A percentile compares a stretch with the other conserved stretches of the same genome.
Evolutionary conservation across 1,140 invertebrate genomes (phyloP).

Genomic region (Wiebesia pumilae): DNA sequence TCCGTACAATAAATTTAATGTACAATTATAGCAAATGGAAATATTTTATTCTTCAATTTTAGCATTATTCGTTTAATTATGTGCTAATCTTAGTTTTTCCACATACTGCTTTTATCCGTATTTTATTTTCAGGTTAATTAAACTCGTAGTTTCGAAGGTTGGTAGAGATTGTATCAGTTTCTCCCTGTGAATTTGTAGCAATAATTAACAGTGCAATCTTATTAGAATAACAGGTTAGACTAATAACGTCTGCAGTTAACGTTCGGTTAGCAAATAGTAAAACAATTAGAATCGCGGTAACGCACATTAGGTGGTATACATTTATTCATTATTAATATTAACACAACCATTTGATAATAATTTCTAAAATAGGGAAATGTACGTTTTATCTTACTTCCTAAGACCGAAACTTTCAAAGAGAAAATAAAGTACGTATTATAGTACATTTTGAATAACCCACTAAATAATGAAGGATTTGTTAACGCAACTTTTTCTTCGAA

Average conservation of each 20-base stretch:
- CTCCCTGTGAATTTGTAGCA: not conserved
- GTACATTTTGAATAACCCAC: too few species aligned
- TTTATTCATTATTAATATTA: not conserved
- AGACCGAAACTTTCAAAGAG: not conserved
- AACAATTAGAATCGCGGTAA: not conserved
- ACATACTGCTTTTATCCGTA: not conserved
- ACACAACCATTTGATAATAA: not conserved
- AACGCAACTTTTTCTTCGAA: too few species aligned
- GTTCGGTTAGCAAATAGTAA: not conserved
- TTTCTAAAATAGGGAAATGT: too few species aligned
- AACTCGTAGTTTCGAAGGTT: not conserved
- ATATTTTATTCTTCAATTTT: too few species aligned
- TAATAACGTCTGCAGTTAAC: not conserved
- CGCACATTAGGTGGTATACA: not conserved
- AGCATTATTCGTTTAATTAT: not conserved
- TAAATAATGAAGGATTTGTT: too few species aligned
- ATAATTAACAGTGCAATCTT: constrained; percentile 41
- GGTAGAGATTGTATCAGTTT: constrained; percentile 11
- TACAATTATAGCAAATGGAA: too few species aligned
- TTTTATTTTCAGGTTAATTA: not conserved
- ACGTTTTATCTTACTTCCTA: not conserved
- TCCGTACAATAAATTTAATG: too few species aligned
- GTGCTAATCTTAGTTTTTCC: not conserved
- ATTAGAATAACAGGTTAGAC: constrained; percentile 35
- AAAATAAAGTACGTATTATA: too few species aligned